Conservation (phyloP, 2,113 vertebrate genomes). For the Leuciscus idus region DNA sequence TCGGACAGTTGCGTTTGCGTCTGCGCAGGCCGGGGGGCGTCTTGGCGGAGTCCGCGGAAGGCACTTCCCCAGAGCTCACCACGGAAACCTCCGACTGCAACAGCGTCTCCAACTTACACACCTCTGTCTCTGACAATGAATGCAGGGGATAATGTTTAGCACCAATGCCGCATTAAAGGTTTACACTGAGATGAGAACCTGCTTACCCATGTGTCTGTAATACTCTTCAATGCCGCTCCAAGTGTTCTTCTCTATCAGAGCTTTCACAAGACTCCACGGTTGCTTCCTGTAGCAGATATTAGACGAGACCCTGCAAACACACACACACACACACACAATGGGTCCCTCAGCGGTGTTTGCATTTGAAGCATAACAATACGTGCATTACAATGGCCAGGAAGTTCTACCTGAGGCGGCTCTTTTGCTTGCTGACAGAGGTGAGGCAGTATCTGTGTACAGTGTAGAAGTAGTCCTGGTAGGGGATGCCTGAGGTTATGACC, state of each 20-base stretch:
- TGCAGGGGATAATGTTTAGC: neutral
- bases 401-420: slow-evolving; percentile 85
- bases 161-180: neutral
- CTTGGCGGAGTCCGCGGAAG: slow-evolving; percentile 72
- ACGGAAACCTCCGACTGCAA: slow-evolving; percentile 81
- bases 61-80: slow-evolving; percentile 76
- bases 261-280: slow-evolving; percentile 90
- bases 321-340: slow-evolving; percentile 46
- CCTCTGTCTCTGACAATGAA: slow-evolving; percentile 76
- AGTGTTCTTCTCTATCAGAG: slow-evolving; percentile 89
- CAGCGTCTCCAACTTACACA: slow-evolving; percentile 84
- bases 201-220: slow-evolving; percentile 86
- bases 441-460: slow-evolving; percentile 90
- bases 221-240: slow-evolving; percentile 91
- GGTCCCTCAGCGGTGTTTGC: slow-evolving; percentile 5
- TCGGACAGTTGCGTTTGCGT: slow-evolving; percentile 83
- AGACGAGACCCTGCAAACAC: slow-evolving; percentile 81
- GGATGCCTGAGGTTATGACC: slow-evolving; percentile 90
- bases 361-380: neutral
- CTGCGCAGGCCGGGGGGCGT: slow-evolving; percentile 77
- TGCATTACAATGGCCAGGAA: slow-evolving; percentile 15
- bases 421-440: slow-evolving; percentile 83
- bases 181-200: neutral
- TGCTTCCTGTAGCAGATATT: slow-evolving; percentile 93
- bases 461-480: slow-evolving; percentile 94